These are phyloP conservation scores for Trachemys scripta DNA, from an alignment of 2,113 vertebrate species.

Conservation along the genomic window DNA sequence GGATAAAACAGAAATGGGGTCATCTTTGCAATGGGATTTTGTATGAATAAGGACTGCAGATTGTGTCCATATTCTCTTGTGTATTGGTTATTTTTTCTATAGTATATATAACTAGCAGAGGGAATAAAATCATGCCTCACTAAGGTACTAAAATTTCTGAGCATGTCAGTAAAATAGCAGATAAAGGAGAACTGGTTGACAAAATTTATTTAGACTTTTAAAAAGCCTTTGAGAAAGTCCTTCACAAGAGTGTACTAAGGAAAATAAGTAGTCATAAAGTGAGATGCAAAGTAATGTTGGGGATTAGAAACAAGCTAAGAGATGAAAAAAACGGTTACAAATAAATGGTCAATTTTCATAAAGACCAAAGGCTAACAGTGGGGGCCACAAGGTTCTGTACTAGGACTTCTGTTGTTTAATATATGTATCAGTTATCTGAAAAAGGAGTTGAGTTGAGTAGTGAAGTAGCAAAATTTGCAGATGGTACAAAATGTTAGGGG, in stretches of 20 bases:
- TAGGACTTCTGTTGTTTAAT: background rate
- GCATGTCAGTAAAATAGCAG: background rate
- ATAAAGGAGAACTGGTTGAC: background rate
- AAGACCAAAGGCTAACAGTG: background rate
- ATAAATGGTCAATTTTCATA: background rate
- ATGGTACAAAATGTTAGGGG: background rate
- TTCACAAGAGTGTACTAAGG: background rate
- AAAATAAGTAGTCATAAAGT: background rate
- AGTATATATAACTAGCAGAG: background rate
- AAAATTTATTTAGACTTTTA: background rate
- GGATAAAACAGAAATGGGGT: background rate
- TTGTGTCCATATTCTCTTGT: background rate
- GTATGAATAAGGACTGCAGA: background rate
- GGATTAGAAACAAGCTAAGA: background rate
- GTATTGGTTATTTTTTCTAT: background rate
- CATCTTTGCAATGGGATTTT: background rate
- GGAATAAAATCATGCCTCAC: background rate
- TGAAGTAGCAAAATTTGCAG: background rate
- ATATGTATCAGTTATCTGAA: background rate
- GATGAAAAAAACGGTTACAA: background rate
- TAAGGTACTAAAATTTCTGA: background rate
- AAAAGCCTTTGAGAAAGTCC: background rate
- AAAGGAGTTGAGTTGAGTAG: background rate
- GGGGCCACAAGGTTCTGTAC: background rate
- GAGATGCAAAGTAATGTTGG: background rate